Conservation (phyloP, 2,888 invertebrate genomes). For the Amphipyra berbera region DNA sequence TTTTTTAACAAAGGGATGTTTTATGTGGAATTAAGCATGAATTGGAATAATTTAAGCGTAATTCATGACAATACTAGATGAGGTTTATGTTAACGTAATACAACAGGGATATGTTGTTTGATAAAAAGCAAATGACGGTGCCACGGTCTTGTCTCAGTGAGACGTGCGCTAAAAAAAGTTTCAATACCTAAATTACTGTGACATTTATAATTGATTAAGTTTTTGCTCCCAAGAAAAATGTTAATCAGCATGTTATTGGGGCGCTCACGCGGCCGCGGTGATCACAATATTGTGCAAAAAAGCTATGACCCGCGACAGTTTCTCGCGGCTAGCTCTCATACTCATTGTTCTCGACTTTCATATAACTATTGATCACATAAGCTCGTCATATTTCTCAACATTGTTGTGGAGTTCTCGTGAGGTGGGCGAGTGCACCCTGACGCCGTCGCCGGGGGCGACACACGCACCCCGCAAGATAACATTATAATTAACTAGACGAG, state of each 20-base stretch:
- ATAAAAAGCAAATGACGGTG: slow-evolving; percentile 7
- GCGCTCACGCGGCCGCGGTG: slow-evolving; percentile 41
- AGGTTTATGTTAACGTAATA: neutral
- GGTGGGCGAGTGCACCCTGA: slow-evolving; percentile 63
- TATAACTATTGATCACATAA: slow-evolving; percentile 77
- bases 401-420: slow-evolving; percentile 79
- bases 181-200: slow-evolving; percentile 44
- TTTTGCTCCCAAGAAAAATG: slow-evolving; percentile 45
- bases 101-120: neutral
- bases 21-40: neutral
- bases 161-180: slow-evolving; percentile 24
- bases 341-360: slow-evolving; percentile 86
- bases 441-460: slow-evolving; percentile 49
- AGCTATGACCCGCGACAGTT: slow-evolving; percentile 71
- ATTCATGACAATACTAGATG: neutral
- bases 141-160: slow-evolving; percentile 8
- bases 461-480: slow-evolving; percentile 67
- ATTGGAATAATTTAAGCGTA: neutral
- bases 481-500: slow-evolving; percentile 75
- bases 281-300: slow-evolving; percentile 74
- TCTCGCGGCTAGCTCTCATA: slow-evolving; percentile 78
- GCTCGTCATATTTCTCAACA: slow-evolving; percentile 81
- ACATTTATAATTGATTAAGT: slow-evolving; percentile 51
- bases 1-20: slow-evolving; percentile 14
- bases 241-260: slow-evolving; percentile 51